A percentile compares a stretch with the other conserved stretches of the same genome.
These are phyloP conservation scores for Hirtodrosophila trivittata DNA, from an alignment of 2,888 invertebrate species.

Conservation along the genomic window DNA sequence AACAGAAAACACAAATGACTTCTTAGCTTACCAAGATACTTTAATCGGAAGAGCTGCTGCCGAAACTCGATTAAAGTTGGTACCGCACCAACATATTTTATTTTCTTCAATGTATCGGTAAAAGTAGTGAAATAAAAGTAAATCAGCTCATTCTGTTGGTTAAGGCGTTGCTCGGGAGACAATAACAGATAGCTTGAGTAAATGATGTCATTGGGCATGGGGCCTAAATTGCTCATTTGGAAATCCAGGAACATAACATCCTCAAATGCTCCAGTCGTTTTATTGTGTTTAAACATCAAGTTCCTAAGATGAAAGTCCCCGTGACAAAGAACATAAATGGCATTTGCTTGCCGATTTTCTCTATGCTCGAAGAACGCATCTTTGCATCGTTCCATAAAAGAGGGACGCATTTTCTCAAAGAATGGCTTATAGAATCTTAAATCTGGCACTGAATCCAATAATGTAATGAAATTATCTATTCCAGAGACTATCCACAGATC, in stretches of 20 bases:
- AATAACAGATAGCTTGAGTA: slow-evolving; percentile 70
- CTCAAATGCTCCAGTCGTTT: slow-evolving; percentile 26
- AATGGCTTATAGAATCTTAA: slow-evolving; percentile 40
- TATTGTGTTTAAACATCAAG: slow-evolving; percentile 67
- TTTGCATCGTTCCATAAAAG: slow-evolving; percentile 20
- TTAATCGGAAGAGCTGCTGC: slow-evolving; percentile 45
- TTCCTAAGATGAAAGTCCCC: slow-evolving; percentile 79
- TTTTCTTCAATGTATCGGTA: slow-evolving; percentile 49
- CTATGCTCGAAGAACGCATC: slow-evolving; percentile 27
- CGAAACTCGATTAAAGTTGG: slow-evolving; percentile 59
- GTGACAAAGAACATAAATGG: slow-evolving; percentile 69
- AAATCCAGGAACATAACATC: slow-evolving; percentile 76
- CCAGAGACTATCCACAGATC: slow-evolving; percentile 46
- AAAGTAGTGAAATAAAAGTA: slow-evolving; percentile 66
- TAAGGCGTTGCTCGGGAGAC: slow-evolving; percentile 44
- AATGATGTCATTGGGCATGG: slow-evolving; percentile 60
- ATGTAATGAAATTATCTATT: slow-evolving; percentile 50
- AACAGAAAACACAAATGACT: no score
- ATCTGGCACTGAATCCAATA: slow-evolving; percentile 47
- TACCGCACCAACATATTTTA: slow-evolving; percentile 56
- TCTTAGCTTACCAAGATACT: slow-evolving; percentile 60
- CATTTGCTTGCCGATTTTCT: slow-evolving; percentile 35
- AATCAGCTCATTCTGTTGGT: slow-evolving; percentile 56
- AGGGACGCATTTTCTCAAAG: slow-evolving; percentile 45
- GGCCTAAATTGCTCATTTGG: slow-evolving; percentile 64